A percentile compares a stretch with the other conserved stretches of the same genome.
phyloP scores from a whole-genome alignment of 2,888 invertebrate species.

The Drosophila sordidapex region DNA sequence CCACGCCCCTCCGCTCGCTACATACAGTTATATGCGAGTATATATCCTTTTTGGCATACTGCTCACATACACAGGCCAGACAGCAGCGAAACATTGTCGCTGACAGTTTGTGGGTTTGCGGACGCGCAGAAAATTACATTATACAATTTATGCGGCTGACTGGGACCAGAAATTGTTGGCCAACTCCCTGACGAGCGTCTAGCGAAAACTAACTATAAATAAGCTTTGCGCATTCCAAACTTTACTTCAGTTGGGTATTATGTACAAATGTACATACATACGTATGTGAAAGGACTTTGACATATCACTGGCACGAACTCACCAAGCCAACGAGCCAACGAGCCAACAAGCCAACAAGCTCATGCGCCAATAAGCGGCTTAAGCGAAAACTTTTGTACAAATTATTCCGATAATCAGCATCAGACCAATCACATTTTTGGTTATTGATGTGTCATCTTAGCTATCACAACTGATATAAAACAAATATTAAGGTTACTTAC shows the following conservation, averaged over 20 bases:
- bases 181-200: conserved; percentile 43
- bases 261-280: not conserved
- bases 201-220: conserved; percentile 55
- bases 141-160: conserved; percentile 80
- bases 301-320: conserved; percentile 22
- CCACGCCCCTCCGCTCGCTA: not conserved
- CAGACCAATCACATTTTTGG: conserved; percentile 9
- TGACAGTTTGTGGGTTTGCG: conserved; percentile 73
- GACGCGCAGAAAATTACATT: conserved; percentile 71
- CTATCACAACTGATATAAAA: not conserved
- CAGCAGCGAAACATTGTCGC: conserved; percentile 65
- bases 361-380: conserved; percentile 41
- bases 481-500: not conserved
- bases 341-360: not conserved
- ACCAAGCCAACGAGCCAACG: not conserved
- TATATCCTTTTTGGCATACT: conserved; percentile 62
- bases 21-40: conserved; percentile 14
- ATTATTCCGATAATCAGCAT: conserved; percentile 37
- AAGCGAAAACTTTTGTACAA: conserved; percentile 33
- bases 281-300: conserved; percentile 15
- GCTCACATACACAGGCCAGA: conserved; percentile 65
- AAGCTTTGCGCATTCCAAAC: conserved; percentile 45
- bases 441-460: conserved; percentile 12
- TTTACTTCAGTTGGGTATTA: conserved; percentile 3
- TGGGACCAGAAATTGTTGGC: conserved; percentile 57